These are phyloP conservation scores for Hipposideros armiger DNA, from an alignment of 2,113 vertebrate species.

Conservation along the genomic window DNA sequence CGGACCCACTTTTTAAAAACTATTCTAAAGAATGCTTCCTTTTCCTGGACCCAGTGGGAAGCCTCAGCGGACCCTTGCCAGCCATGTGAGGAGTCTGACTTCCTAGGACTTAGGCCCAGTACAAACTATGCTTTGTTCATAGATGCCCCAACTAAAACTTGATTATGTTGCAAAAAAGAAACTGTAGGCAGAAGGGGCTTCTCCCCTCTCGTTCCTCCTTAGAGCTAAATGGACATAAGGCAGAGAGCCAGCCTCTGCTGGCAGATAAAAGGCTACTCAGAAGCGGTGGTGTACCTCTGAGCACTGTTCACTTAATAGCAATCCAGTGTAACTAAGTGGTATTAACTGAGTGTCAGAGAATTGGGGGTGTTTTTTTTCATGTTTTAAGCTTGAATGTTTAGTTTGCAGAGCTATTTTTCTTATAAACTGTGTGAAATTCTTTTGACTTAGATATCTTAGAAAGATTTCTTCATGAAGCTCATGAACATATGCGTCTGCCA, in stretches of 20 bases:
- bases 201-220: not conserved
- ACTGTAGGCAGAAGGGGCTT: not conserved
- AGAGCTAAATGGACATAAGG: conserved; percentile 38
- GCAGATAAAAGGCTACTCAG: conserved; percentile 1
- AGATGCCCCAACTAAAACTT: conserved; percentile 1
- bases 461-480: conserved; percentile 61
- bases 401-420: conserved; percentile 13
- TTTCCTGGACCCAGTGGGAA: not conserved
- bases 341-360: conserved; percentile 21
- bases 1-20: conserved; percentile 38
- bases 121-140: conserved; percentile 49
- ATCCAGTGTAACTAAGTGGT: conserved; percentile 22
- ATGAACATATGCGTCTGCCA: not conserved
- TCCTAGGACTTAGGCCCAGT: conserved; percentile 16
- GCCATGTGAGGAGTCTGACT: not conserved
- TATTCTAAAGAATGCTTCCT: conserved; percentile 14
- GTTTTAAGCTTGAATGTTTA: conserved; percentile 36
- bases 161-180: conserved; percentile 30
- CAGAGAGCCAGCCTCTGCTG: not conserved
- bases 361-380: not conserved
- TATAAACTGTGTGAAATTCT: conserved; percentile 31
- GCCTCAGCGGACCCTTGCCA: not conserved
- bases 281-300: not conserved
- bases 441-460: conserved; percentile 44
- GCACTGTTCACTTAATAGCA: conserved; percentile 15